Evolutionary conservation across 2,113 vertebrate species (phyloP), one percentile per base, ranked within the genome.

Genomic region (Corvus moneduloides): DNA sequence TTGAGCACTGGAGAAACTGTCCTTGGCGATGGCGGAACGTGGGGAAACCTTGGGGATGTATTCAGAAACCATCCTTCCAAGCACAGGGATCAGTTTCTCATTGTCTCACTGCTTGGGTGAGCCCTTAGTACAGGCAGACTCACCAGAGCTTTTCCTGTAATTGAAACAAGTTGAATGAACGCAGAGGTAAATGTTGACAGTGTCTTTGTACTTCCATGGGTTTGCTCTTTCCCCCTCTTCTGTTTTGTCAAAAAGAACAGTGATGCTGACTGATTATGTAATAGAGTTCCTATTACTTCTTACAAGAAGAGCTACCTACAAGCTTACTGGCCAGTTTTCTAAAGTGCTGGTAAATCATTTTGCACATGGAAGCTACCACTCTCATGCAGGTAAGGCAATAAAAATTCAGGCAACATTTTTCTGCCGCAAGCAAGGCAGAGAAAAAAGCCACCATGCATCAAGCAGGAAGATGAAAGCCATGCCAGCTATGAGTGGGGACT

Each of bases 401-500:
- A 98, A 94, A 97, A 97, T 85, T 76, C 71, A 44, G 83, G 63
- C 64, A 78, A 46, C 66, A 90, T 97, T 98, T 98, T 96, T 94
- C 96, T 97, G 94, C 91, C 94, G 94, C 93, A 97, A 98, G 89
- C 89, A 96, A 98, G 84, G 89, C 90, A 96, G 87, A 97, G 96
- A 97, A 95, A 96, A 54, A 84, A 87, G 83, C 93, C 97, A 98
- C 96, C n/a, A 46, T 92, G 35, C 76, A 72, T 88, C 66, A 78
- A 82, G 54, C 55, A 90, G 93, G 59, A 89, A 97, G 97, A 98
- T 98, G 97, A 99, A 98, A 98, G 97, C 68, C 86, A 62, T 71
- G 94, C 63, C 90, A 96, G 93, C 93, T 97, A 84, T 98, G 98
- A 98, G 97, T 30, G 62, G 85, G 87, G 79, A 66, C 92, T 91